A percentile compares a stretch with the other conserved stretches of the same genome.
These are phyloP conservation scores for Leucoraja erinaceus DNA, from an alignment of 2,113 vertebrate species.

Conservation along the genomic window DNA sequence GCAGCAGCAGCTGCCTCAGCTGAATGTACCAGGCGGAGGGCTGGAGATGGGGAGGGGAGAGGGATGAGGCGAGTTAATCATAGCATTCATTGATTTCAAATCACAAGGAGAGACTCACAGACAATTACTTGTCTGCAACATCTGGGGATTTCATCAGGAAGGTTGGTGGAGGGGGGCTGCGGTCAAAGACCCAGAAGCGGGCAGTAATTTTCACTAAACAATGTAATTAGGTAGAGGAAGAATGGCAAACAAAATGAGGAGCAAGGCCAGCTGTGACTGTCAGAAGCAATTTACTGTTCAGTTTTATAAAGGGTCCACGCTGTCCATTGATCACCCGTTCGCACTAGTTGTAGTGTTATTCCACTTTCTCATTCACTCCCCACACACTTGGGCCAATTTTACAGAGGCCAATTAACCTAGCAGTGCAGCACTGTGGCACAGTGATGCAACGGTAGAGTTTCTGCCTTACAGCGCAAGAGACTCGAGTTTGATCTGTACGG, in stretches of 20 bases:
- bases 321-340: too few relatives aligned
- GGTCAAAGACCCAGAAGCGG: slow-evolving; percentile 45
- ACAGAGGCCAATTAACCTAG: too few relatives aligned
- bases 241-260: slow-evolving; percentile 49
- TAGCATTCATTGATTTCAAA: slow-evolving; percentile 52
- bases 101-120: slow-evolving; percentile 44
- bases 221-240: slow-evolving; percentile 53
- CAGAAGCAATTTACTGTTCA: slow-evolving; percentile 56
- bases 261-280: slow-evolving; percentile 49
- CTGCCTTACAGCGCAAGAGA: too few relatives aligned
- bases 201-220: slow-evolving; percentile 49
- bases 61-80: slow-evolving; percentile 51
- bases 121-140: slow-evolving; percentile 45
- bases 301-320: slow-evolving; percentile 44
- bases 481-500: too few relatives aligned
- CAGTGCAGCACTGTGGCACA: too few relatives aligned
- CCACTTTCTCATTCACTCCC: too few relatives aligned
- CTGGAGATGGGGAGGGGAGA: slow-evolving; percentile 33
- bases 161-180: slow-evolving; percentile 37
- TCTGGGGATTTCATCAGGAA: slow-evolving; percentile 38
- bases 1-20: not conserved
- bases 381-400: too few relatives aligned
- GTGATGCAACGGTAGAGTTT: too few relatives aligned
- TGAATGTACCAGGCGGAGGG: not conserved
- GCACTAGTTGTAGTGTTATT: too few relatives aligned